These are phyloP conservation scores for Erythrocercus mccallii DNA, from an alignment of 2,113 vertebrate species.

Conservation along the genomic window DNA sequence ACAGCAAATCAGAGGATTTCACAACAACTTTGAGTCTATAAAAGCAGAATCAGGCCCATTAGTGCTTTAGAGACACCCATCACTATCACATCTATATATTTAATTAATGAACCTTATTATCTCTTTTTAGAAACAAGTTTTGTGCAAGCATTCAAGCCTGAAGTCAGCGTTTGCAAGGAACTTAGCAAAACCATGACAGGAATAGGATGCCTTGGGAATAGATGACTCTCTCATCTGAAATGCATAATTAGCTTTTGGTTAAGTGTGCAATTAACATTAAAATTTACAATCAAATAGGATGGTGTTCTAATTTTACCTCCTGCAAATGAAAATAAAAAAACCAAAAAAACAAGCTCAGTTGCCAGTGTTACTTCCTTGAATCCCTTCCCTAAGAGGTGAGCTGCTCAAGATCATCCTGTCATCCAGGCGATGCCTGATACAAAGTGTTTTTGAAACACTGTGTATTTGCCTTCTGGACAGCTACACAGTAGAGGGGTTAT, in stretches of 20 bases:
- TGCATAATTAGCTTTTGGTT: constrained; percentile 30
- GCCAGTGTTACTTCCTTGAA: not conserved
- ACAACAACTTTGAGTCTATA: not conserved
- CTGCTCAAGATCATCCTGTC: not conserved
- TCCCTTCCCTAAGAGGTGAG: not conserved
- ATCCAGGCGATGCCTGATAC: not conserved
- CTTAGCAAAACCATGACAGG: not conserved
- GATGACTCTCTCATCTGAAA: constrained; percentile 44
- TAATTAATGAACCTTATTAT: not conserved
- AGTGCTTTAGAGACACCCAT: not conserved
- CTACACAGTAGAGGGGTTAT: not conserved
- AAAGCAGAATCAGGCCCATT: not conserved
- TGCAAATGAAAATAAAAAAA: not conserved
- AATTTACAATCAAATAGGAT: constrained; percentile 42
- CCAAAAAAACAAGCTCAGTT: not conserved
- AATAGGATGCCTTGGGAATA: constrained; percentile 32
- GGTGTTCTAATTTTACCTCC: constrained; percentile 43
- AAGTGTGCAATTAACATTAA: constrained; percentile 61
- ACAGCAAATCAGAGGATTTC: not conserved
- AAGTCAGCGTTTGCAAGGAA: not conserved
- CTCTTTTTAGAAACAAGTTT: not conserved
- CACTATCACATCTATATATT: not conserved
- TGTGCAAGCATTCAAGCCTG: not conserved
- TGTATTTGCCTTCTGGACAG: constrained; percentile 6
- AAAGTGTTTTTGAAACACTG: constrained; percentile 9